A percentile compares a stretch with the other conserved stretches of the same genome.
These are phyloP conservation scores for Koerneria pararmatus DNA, from an alignment of 2,888 invertebrate genomes.

Conservation along the genomic window DNA sequence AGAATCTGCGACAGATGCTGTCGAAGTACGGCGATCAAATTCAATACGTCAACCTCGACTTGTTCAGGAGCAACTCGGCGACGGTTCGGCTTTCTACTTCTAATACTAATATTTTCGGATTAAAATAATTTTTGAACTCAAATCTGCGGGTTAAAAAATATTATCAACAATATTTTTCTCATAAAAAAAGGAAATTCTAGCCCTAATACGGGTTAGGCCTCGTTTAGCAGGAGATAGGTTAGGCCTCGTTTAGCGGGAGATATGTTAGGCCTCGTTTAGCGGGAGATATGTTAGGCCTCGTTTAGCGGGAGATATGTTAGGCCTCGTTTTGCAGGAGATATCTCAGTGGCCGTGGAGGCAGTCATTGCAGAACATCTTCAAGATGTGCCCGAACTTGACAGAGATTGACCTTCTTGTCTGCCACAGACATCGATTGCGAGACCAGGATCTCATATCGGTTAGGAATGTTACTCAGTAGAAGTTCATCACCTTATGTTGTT, in stretches of 20 bases:
- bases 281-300: too few relatives aligned
- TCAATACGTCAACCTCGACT: constrained; percentile 38
- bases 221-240: too few relatives aligned
- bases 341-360: constrained; percentile 47
- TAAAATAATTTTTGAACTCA: too few relatives aligned
- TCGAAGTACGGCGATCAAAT: constrained; percentile 34
- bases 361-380: constrained; percentile 31
- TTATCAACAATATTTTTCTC: too few relatives aligned
- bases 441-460: constrained; percentile 36
- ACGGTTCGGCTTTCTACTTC: too few relatives aligned
- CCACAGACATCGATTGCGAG: constrained; percentile 39
- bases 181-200: too few relatives aligned
- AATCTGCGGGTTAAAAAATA: too few relatives aligned
- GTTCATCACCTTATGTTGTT: neutral
- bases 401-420: constrained; percentile 39
- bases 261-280: too few relatives aligned
- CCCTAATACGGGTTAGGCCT: too few relatives aligned
- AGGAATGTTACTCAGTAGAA: neutral
- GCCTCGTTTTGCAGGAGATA: constrained; percentile 32
- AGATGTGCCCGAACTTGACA: constrained; percentile 32
- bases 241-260: too few relatives aligned
- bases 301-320: too few relatives aligned
- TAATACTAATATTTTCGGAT: too few relatives aligned
- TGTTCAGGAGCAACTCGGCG: constrained; percentile 32
- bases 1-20: constrained; percentile 36